These are phyloP conservation scores for Microtus oregoni DNA, from an alignment of 2,113 vertebrate genomes.

Conservation along the genomic window DNA sequence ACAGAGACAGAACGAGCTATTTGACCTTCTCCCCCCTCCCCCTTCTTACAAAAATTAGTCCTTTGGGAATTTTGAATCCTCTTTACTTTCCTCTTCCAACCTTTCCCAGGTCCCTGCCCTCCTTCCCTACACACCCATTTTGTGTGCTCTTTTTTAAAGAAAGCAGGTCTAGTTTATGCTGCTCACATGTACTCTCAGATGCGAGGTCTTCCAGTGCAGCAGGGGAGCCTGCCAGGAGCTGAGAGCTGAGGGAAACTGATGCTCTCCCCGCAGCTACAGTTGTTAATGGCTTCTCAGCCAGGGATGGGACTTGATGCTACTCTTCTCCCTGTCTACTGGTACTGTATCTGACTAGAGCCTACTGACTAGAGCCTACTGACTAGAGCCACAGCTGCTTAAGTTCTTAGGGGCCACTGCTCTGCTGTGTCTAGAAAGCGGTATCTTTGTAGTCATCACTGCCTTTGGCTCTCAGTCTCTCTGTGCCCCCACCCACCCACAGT, in stretches of 20 bases:
- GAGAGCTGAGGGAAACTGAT: too few relatives aligned
- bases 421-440: not conserved
- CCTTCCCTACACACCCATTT: not conserved
- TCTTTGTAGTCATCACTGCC: not conserved
- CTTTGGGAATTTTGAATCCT: not conserved
- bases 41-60: not conserved
- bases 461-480: not conserved
- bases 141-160: not conserved
- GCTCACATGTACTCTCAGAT: too few relatives aligned
- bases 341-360: not conserved
- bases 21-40: not conserved
- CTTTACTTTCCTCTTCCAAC: not conserved
- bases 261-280: not conserved
- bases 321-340: not conserved
- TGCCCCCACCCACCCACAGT: not conserved
- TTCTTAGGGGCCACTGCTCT: too few relatives aligned
- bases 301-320: too few relatives aligned
- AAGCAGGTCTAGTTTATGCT: not conserved
- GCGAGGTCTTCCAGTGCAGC: not conserved
- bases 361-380: too few relatives aligned
- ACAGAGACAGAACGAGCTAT: not conserved
- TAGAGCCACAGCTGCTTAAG: not conserved
- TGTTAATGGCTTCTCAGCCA: too few relatives aligned
- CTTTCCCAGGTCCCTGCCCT: not conserved
- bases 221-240: not conserved